These are phyloP conservation scores for Oostethus manadensis DNA, from an alignment of 2,113 vertebrate genomes.

Conservation along the genomic window DNA sequence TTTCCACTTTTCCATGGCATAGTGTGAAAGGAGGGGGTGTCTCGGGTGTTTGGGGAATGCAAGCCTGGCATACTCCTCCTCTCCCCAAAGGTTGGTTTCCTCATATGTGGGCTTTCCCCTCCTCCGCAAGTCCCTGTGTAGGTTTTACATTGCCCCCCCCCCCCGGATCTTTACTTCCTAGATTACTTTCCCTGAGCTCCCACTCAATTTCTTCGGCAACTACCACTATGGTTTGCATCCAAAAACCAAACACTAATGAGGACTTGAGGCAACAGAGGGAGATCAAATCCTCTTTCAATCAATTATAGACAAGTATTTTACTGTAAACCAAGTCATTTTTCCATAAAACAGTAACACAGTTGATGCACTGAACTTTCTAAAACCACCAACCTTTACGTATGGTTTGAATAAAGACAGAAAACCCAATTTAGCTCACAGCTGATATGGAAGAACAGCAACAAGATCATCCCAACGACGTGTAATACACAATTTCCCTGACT, in stretches of 20 bases:
- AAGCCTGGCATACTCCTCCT: conserved; percentile 40
- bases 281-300: conserved; percentile 33
- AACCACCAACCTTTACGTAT: conserved; percentile 8
- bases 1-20: conserved; percentile 26
- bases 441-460: conserved; percentile 58
- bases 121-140: conserved; percentile 64
- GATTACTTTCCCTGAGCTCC: conserved; percentile 66
- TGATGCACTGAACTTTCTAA: conserved; percentile 22
- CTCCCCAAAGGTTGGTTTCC: conserved; percentile 39
- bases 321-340: conserved; percentile 1
- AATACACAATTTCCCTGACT: conserved; percentile 63
- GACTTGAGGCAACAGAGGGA: conserved; percentile 63
- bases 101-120: conserved; percentile 42
- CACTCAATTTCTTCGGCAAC: conserved; percentile 74
- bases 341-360: conserved; percentile 7
- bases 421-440: conserved; percentile 29
- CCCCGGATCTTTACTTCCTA: conserved; percentile 26
- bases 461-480: conserved; percentile 59
- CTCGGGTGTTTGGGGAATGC: conserved; percentile 37
- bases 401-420: conserved; percentile 17
- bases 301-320: conserved; percentile 21
- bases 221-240: conserved; percentile 77
- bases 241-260: conserved; percentile 81
- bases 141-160: conserved; percentile 46
- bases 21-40: conserved; percentile 30